Base-by-base conservation (phyloP, 2,888 invertebrate species). In the Harpalus rubripes region DNA sequence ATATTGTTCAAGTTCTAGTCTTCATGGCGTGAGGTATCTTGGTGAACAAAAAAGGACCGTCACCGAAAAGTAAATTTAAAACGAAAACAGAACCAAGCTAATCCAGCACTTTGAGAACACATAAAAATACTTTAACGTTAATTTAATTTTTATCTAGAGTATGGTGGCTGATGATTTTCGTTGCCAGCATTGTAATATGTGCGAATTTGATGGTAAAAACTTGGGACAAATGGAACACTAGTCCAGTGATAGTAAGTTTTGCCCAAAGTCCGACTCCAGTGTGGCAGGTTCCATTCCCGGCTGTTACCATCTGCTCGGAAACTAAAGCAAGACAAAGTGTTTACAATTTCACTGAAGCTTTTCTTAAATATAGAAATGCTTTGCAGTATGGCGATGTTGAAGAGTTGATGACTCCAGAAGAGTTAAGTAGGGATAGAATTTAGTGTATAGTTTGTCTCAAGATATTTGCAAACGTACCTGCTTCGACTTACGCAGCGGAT, bases 241-340 rank as follows among this genome's bases (percentile, higher is more conserved):
- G 94, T 87, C 96, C 96, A 0, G 95, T 96, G 0, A 95, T 96
- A 88, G 95, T 96, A 12, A 95, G 95, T 88, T 96, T 96, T 88
- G 95, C 95, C 0, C 95, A 95, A 89, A 95, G 94, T 85, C 94
- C 95, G 0, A 95, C 95, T 7, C 94, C 94, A 0, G 93, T 94
- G 63, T 94, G 94, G 94, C 92, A 93, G 90, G 93, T 94, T n/a
- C 91, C 91, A 0, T 91, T 91, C 88, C 91, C 90, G 7, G 91
- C 91, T 10, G 89, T 91, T 7, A 91, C 91, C 1, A 89, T 91
- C 80, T 91, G 91, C 85, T 89, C 86, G 7, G 86, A 86, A 83
- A 95, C 95, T 0, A 96, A 96, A 89, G 91, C 94, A 0, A 92
- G 93, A 87, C 94, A 94, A 88, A 92, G 91, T 0, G 90, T 92